Conservation (phyloP, 1,140 invertebrate species). For the Lepidurus couesii region DNA sequence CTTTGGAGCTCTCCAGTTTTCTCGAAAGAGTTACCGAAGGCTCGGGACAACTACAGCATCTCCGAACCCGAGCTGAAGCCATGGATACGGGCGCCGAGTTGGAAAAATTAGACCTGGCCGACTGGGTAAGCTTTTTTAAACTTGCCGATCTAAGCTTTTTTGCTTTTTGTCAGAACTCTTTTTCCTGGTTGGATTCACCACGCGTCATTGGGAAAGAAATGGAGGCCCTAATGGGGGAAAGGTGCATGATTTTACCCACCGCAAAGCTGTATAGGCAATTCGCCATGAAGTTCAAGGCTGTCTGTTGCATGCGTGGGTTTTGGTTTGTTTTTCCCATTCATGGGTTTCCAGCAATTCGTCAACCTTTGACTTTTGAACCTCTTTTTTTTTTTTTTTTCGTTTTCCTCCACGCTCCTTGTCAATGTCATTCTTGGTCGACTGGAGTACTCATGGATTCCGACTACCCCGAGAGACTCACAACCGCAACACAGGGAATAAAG, state of each 20-base stretch:
- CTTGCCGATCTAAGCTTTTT: not conserved
- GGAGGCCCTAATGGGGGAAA: not conserved
- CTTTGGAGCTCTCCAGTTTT: slow-evolving; percentile 80
- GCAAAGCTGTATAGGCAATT: not conserved
- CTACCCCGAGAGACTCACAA: not conserved
- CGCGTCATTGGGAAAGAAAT: slow-evolving; percentile 12
- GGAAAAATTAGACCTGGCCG: slow-evolving; percentile 70
- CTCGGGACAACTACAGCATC: slow-evolving; percentile 28
- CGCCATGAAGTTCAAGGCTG: slow-evolving; percentile 1
- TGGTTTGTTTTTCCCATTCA: slow-evolving; percentile 14
- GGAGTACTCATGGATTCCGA: no score
- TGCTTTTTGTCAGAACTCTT: not conserved
- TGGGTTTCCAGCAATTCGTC: slow-evolving; percentile 1
- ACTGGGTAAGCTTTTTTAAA: slow-evolving; percentile 63
- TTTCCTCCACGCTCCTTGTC: not conserved
- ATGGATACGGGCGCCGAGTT: slow-evolving; percentile 51
- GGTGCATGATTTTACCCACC: not conserved
- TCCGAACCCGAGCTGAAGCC: slow-evolving; percentile 15
- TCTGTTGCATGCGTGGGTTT: not conserved
- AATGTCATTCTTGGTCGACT: not conserved
- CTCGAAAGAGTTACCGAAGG: slow-evolving; percentile 62
- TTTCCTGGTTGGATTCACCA: slow-evolving; percentile 14
- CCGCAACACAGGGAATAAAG: not conserved
- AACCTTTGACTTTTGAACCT: slow-evolving; percentile 19
- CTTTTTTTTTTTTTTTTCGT: not conserved